Base-by-base conservation (phyloP, 2,113 vertebrate species). In the Echinops telfairi region DNA sequence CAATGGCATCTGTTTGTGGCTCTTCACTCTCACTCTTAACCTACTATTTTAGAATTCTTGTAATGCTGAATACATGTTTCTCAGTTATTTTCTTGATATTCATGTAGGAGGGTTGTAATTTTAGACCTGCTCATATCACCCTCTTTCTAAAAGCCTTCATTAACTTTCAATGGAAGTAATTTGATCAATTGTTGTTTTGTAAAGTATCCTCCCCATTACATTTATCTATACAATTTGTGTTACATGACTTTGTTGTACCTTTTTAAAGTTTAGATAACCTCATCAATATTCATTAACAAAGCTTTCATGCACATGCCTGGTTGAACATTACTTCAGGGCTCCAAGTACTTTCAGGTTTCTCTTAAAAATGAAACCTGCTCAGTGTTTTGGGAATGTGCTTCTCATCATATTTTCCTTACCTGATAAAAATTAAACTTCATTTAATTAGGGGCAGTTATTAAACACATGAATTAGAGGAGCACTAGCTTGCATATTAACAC, bases 401-500 rank as follows among this genome's bases (percentile, higher is more conserved):
- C 5, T 94, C 62, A 77, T 64, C 25, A 62, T 73, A 85, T 78
- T 91, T 85, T 93, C 82, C 20, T 60, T 83, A 86, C 20, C 36
- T 68, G 33, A 91, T 82, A 95, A 95, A 93, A 89, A 83, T 60
- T 60, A 93, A 86, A 68, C 60, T 78, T 75, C 40, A 36, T 2
- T 91, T 79, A 91, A 82, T 86, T 76, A 89, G 86, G 40, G 62
- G 10, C 62, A 89, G 40, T 66, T 78, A 88, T 91, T 86, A 93
- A 88, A 78, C 81, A 64, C 70, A 89, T 33, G 25, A 93, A 79
- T 71, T 89, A 86, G 25, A 85, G 58, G 75, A 86, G 40, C 25
- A 77, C 77, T 57, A 86, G 91, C 88, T 60, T 93, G 77, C 6
- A 68, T 31, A 78, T 85, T 70, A 89, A 86, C 85, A 93, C 57